Evolutionary conservation across 1,140 invertebrate species (phyloP).

Genomic region (Chlorops oryzae): DNA sequence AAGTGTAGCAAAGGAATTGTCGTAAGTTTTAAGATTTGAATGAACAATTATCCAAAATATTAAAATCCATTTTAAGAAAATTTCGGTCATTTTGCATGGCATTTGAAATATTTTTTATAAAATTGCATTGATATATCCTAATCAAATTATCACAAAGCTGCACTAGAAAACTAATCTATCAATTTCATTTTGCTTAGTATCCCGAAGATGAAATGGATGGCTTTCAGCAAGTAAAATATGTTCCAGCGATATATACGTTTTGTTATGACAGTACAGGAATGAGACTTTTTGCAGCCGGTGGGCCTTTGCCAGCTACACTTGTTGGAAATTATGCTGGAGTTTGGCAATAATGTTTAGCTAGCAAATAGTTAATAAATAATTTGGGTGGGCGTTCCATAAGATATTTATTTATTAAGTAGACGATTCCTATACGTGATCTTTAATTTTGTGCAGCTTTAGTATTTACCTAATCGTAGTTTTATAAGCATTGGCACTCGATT

Average conservation of each 20-base stretch:
- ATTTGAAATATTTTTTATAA: too few relatives aligned
- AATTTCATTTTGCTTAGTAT: conserved; percentile 61
- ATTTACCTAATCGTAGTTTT: too few relatives aligned
- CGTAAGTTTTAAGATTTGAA: conserved; percentile 64
- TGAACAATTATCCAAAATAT: too few relatives aligned
- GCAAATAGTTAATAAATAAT: conserved; percentile 1
- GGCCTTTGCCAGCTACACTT: conserved; percentile 81
- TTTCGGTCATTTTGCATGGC: too few relatives aligned
- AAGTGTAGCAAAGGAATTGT: conserved; percentile 86
- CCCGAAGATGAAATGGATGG: conserved; percentile 78
- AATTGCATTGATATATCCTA: too few relatives aligned
- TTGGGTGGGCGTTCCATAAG: too few relatives aligned
- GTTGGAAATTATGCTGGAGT: conserved; percentile 75
- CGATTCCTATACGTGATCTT: too few relatives aligned
- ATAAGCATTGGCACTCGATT: too few relatives aligned
- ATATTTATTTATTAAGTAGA: too few relatives aligned
- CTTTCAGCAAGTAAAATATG: conserved; percentile 77
- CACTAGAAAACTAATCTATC: not conserved
- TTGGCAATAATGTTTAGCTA: conserved; percentile 52
- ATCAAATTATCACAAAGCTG: too few relatives aligned
- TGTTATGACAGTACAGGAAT: conserved; percentile 90
- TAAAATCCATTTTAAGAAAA: too few relatives aligned
- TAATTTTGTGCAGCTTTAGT: too few relatives aligned
- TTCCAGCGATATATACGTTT: conserved; percentile 92
- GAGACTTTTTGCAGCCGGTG: conserved; percentile 86